Base-by-base conservation (phyloP, 1,140 invertebrate genomes). In the Drosophila kepulauana region DNA sequence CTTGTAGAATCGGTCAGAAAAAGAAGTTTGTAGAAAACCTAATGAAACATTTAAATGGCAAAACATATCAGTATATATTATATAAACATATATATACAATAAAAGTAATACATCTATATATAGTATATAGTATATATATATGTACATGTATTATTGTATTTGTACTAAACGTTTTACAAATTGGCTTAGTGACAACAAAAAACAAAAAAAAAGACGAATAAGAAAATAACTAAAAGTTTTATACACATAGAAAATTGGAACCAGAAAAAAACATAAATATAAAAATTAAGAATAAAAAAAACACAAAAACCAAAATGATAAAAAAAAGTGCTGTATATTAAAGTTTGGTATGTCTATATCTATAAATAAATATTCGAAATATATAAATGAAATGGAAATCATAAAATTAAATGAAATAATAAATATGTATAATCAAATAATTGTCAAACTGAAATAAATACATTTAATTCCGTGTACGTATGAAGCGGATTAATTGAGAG, bases 151-250 rank as follows among this genome's bases (percentile, higher is more conserved):
- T 81, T 81, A 89, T 81, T 88, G 85, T 89, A 88, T 88, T 88
- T 88, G 85, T 88, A 88, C 85, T 89, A 88, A 88, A 89, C 85
- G 85, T 89, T 88, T 88, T 88, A 88, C 85, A 88, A 89, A 88
- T 88, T 89, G 85, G 85, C 85, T 75, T 85, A 88, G 80, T 75
- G 71, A 84, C 45, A 78, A 56, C 16, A 57, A 48, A 64, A 51
- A 63, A 35, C 41, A 41, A 58, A 46, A 58, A 71, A 20, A 35
- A 10, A 35, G 8, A 35, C 8, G 20, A 41, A 51, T 13, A 56
- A 41, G 57, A 71, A 76, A 69, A 75, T 81, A 85, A 84, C 80
- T 89, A 81, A 67, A 85, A 74, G 84, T 88, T 88, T 88, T 88
- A 88, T 88, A 88, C 85, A 88, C 71, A 61, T 84, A 89, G 84